Evolutionary conservation across 1,140 invertebrate genomes (phyloP), one percentile per base, ranked within the genome.

Genomic region (Brachionus rotundiformis): DNA sequence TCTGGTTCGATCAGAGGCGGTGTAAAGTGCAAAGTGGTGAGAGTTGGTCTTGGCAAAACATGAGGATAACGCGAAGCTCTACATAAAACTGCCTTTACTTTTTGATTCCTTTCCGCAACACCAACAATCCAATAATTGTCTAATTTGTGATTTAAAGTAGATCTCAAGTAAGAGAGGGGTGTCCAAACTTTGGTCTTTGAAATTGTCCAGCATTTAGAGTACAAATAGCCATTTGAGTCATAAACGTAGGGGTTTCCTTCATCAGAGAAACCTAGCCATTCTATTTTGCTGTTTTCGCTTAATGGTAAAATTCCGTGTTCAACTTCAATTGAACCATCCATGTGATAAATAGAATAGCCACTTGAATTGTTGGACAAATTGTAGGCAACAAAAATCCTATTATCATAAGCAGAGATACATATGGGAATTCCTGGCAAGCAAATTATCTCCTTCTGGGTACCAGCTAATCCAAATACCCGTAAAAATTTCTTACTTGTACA

Each of bases 1-100:
- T 91, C 90, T 81, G 91, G 84, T 86, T 96, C 94, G 86, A 94
- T 95, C 5, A 96, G 86, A 2, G 94, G 94, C 39, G 94, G 86
- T 88, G 92, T 87, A 82, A 89, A 89, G 3, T 85, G 85, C 25
- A 89, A 83, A 85, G 95, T 92, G 29, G 91, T 90, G 0, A 95
- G 88, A 82, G 92, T 92, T 3, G 95, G 95, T 79, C 92, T 90
- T 1, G 95, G 95, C 61, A 92, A 91, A 0, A 94, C 94, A 10
- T 91, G 90, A 4, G 96, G 96, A 89, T 94, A 97, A 39, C 91
- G 90, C 23, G 91, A 90, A 19, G 94, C 95, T 87, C 94, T 94
- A 84, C 95, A 98, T 8, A 93, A 89, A 61, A 98, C 92, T 41
- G 92, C 93, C 19, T 92, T 90, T 3, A 95, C 89, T 71, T 91